These are phyloP conservation scores for Eremobia ochroleuca DNA, from an alignment of 2,888 invertebrate genomes.

Conservation along the genomic window DNA sequence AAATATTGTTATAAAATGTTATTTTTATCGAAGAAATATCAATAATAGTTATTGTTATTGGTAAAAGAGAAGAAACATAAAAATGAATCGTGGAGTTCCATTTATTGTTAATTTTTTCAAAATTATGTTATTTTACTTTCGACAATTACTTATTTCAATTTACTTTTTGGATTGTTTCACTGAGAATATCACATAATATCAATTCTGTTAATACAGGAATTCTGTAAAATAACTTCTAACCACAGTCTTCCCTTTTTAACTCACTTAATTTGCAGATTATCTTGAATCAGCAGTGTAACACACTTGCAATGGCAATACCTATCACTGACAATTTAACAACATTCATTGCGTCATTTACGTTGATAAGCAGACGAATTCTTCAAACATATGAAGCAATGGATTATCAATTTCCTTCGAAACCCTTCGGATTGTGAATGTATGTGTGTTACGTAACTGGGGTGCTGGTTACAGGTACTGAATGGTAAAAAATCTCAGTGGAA, in stretches of 20 bases:
- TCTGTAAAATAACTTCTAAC: neutral
- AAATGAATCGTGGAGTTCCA: slow-evolving; percentile 17
- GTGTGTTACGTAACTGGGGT: neutral
- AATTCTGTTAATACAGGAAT: neutral
- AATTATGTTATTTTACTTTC: slow-evolving; percentile 48
- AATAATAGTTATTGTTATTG: slow-evolving; percentile 25
- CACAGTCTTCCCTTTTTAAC: neutral
- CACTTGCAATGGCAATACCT: neutral
- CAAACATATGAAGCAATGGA: neutral
- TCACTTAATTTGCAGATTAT: neutral
- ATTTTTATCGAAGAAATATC: slow-evolving; percentile 56
- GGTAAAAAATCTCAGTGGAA: slow-evolving; percentile 34
- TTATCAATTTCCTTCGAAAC: neutral
- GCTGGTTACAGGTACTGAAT: neutral
- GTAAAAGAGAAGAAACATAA: slow-evolving; percentile 8
- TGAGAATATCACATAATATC: slow-evolving; percentile 29
- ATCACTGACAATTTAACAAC: neutral
- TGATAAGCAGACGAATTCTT: neutral
- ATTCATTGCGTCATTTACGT: neutral
- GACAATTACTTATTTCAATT: slow-evolving; percentile 45
- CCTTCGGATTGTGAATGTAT: neutral
- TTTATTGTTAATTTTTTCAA: slow-evolving; percentile 43
- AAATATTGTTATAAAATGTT: slow-evolving; percentile 63
- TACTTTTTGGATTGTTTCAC: slow-evolving; percentile 43
- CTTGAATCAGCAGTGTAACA: neutral